phyloP scores from a whole-genome alignment of 2,797 vertebrate species.

The Gymnodraco acuticeps region DNA sequence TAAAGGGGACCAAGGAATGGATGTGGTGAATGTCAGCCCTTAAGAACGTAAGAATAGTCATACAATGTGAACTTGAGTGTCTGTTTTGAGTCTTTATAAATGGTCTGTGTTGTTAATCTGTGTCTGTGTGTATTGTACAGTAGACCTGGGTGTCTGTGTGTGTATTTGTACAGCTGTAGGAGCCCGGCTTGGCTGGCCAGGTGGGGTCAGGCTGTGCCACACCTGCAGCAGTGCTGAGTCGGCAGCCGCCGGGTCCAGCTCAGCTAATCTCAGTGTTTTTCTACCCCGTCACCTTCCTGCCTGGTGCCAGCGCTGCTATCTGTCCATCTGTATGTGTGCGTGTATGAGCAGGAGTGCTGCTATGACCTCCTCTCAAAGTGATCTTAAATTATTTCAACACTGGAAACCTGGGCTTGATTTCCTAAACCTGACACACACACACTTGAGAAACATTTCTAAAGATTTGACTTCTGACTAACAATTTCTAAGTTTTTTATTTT shows the following conservation, averaged over 20 bases:
- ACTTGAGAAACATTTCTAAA: not conserved
- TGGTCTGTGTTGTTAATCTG: constrained; percentile 1
- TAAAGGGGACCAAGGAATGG: constrained; percentile 10
- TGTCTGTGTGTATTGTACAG: constrained; percentile 27
- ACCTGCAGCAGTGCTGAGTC: constrained; percentile 84
- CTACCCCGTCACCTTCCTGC: constrained; percentile 57
- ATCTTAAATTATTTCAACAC: too few species aligned
- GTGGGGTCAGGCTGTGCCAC: constrained; percentile 74
- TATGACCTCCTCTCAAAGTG: too few species aligned
- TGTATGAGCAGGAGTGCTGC: constrained; percentile 10
- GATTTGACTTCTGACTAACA: not conserved
- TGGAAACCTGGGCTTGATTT: not conserved
- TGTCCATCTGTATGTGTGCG: constrained; percentile 37
- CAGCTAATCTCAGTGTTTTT: constrained; percentile 79
- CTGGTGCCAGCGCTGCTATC: constrained; percentile 53
- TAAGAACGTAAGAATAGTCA: constrained; percentile 1
- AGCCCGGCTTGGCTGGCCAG: constrained; percentile 61
- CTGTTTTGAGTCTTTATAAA: constrained; percentile 7
- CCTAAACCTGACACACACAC: constrained; percentile 1
- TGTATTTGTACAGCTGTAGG: constrained; percentile 85
- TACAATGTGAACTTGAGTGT: constrained; percentile 16
- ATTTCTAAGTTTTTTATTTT: not conserved
- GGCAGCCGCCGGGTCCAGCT: constrained; percentile 64
- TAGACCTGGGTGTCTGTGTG: constrained; percentile 28
- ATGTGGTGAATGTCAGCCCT: constrained; percentile 21